Percentiles rank a stretch among this genome's conserved stretches.
Evolutionary conservation across 2,113 vertebrate species (phyloP).

Genomic region (Scolopax mira): DNA sequence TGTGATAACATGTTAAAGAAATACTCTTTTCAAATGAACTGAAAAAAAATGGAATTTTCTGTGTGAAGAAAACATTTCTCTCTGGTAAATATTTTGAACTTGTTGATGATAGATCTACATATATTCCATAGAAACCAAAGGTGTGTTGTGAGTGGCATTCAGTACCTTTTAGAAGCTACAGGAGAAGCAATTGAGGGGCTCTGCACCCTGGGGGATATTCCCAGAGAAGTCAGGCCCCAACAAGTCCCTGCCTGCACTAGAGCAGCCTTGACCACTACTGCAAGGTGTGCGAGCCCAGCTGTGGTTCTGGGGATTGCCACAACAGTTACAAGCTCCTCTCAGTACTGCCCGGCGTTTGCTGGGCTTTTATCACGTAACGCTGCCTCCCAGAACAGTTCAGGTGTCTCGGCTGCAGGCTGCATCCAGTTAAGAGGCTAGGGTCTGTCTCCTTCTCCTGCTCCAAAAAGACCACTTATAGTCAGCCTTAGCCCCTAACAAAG

Average conservation of each 20-base stretch:
- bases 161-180: neutral
- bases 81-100: neutral
- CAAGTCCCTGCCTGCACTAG: neutral
- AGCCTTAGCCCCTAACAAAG: neutral
- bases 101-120: neutral
- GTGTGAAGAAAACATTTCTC: constrained; percentile 23
- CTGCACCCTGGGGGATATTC: neutral
- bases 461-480: neutral
- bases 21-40: constrained; percentile 44
- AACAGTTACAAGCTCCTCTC: neutral
- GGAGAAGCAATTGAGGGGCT: neutral
- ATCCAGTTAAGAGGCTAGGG: neutral
- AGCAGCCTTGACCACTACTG: neutral
- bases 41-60: constrained; percentile 45
- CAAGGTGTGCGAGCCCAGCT: neutral
- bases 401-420: neutral
- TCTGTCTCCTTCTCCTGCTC: neutral
- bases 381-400: neutral
- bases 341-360: accelerated
- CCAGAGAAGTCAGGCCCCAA: neutral
- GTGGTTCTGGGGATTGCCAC: neutral
- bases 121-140: neutral
- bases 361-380: neutral
- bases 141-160: neutral
- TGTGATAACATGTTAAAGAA: constrained; percentile 40